Evolutionary conservation across 2,113 vertebrate genomes (phyloP), one percentile per base, ranked within the genome.

Genomic region (Varanus salvator): DNA sequence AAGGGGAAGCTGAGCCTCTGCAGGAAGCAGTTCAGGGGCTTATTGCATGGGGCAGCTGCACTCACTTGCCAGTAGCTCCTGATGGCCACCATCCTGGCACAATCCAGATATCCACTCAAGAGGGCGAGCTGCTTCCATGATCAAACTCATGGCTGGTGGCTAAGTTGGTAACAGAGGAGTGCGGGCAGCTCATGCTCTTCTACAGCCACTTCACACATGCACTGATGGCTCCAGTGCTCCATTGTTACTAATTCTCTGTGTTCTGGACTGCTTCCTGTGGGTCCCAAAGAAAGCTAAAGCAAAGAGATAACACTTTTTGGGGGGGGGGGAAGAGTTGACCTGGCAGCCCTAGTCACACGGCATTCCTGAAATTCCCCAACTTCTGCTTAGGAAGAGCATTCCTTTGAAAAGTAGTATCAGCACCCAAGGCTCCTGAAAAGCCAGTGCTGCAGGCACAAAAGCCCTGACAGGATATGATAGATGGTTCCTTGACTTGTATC

Each of bases 251-350:
- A 74, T 54, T 21, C n/a, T 8, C 23, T 27, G 69, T 31, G 9
- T 5, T 50, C 52, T 82, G 60, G 29, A 25, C 14, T 31, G 25
- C 27, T 38, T 86, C 71, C 8, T 29, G 44, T 23, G 12, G 50
- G 44, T 54, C 57, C 69, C 69, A 88, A 48, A 48, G 17, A 75
- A 50, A 57, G 19, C 27, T 23, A 75, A 14, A 72, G 74, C 31
- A 48, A 57, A 86, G 84, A 86, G 84, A 86, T 75, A 86, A 75
- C n/a, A 34, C 25, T 60, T 34, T 25, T 54, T 54, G n/a, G n/a
- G n/a, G n/a, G n/a, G n/a, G n/a, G n/a, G n/a, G 38, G 7, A 86
- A 75, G 69, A 52, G 72, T 38, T 86, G 84, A 75, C 71, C 71
- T 75, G 31, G 21, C 52, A 54, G 57, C 31, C 31, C 21, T n/a